Evolutionary conservation across 2,113 vertebrate species (phyloP), one percentile per base, ranked within the genome.

Genomic region (Ophthalmolycus amberensis): DNA sequence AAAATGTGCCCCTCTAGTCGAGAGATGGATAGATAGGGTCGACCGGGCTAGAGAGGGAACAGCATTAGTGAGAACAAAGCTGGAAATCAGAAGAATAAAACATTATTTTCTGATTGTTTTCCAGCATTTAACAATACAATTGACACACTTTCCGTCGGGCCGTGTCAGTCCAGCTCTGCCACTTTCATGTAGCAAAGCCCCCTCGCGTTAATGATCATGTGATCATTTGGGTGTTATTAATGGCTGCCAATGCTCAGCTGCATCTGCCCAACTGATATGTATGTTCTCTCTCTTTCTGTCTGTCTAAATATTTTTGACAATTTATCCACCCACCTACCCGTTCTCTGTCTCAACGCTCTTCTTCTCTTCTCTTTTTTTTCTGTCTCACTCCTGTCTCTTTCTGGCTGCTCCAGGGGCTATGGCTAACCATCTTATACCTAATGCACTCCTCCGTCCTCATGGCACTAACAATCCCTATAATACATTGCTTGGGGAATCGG

Each of bases 391-490:
- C 95, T 97, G 95, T 97, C 95, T 98, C 95, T 96, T 91, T 96
- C 82, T 95, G 97, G 96, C 97, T 97, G 96, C 96, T 97, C 95
- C 97, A 99, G 98, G 98, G 97, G 97, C 97, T 96, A 99, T 99
- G 98, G 98, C 98, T 98, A 99, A 99, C 95, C 98, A 99, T 97
- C 97, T 99, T 96, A 98, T 99, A 96, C 97, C 97, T 97, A 99
- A 98, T 96, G 97, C 98, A 94, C 98, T 99, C 93, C 98, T 99
- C 95, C 98, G 98, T 97, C 97, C 98, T 96, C 98, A 99, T 97
- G 97, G 97, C 96, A 98, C 98, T 98, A 99, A 99, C 97, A 99
- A 99, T 97, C 98, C 98, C 95, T 99, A 99, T 99, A 99, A 99
- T 94, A 99, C 98, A 96, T 97, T 99, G 97, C 97, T 99, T 94